phyloP scores from a whole-genome alignment of 2,888 invertebrate genomes.

The Drosophila multiciliata region DNA sequence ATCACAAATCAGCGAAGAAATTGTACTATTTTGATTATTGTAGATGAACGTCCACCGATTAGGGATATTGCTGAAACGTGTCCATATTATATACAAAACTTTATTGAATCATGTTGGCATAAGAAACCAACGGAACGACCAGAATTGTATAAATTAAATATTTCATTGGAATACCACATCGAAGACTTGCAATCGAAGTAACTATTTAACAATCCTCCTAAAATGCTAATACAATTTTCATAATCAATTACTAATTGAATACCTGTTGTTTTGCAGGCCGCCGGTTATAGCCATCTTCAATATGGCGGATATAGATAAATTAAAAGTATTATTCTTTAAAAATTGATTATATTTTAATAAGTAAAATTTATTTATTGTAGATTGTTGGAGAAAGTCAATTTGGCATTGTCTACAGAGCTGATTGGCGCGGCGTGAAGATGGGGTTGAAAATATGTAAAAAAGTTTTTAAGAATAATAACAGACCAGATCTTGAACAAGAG shows the following conservation, averaged over 20 bases:
- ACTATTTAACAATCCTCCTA: background rate
- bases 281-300: rapidly evolving
- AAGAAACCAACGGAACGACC: background rate
- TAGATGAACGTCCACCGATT: background rate
- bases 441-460: background rate
- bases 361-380: background rate
- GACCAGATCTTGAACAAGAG: background rate
- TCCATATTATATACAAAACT: background rate
- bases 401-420: background rate
- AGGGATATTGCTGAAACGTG: rapidly evolving
- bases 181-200: background rate
- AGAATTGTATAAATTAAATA: background rate
- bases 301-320: background rate
- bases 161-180: background rate
- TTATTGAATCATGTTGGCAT: background rate
- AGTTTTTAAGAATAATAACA: background rate
- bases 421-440: background rate
- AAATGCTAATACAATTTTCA: background rate
- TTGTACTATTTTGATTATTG: background rate
- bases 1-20: background rate
- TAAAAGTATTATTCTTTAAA: background rate
- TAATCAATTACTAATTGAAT: background rate
- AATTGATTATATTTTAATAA: background rate
- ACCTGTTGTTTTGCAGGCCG: background rate
- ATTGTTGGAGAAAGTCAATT: background rate